Percentiles rank a stretch among this genome's conserved stretches.
Conservation (phyloP, 2,888 invertebrate genomes). For the Scaptomyza reducta region DNA sequence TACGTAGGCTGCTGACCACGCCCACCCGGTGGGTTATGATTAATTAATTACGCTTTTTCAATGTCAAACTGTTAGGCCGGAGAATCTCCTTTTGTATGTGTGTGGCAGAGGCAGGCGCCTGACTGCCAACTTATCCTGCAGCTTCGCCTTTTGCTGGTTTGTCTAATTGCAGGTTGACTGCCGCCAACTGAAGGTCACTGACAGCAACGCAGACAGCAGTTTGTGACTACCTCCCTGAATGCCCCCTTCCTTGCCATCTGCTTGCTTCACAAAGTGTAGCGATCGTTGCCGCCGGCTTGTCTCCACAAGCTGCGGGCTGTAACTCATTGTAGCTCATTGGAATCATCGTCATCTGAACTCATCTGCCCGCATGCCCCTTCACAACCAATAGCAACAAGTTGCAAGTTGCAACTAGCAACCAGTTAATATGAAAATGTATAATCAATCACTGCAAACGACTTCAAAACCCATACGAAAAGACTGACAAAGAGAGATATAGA, state of each 20-base stretch:
- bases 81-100: constrained; percentile 7
- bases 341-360: constrained; percentile 35
- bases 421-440: constrained; percentile 77
- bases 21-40: constrained; percentile 60
- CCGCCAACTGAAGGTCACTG: constrained; percentile 56
- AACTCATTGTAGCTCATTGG: constrained; percentile 55
- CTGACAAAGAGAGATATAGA: constrained; percentile 1
- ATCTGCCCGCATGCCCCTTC: constrained; percentile 61
- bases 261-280: background rate
- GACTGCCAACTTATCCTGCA: constrained; percentile 37
- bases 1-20: constrained; percentile 31
- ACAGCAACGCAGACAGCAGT: constrained; percentile 47
- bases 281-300: constrained; percentile 62
- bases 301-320: constrained; percentile 61
- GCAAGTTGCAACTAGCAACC: constrained; percentile 49
- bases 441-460: constrained; percentile 71
- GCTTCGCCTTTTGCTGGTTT: constrained; percentile 46
- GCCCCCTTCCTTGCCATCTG: constrained; percentile 5
- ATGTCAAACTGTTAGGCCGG: constrained; percentile 69
- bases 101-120: constrained; percentile 44
- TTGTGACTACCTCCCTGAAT: constrained; percentile 16
- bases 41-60: constrained; percentile 81
- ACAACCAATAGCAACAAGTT: constrained; percentile 26
- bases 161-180: constrained; percentile 70
- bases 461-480: constrained; percentile 26